Evolutionary conservation across 2,888 invertebrate genomes (phyloP).

Genomic region (Phyllotreta striolata): DNA sequence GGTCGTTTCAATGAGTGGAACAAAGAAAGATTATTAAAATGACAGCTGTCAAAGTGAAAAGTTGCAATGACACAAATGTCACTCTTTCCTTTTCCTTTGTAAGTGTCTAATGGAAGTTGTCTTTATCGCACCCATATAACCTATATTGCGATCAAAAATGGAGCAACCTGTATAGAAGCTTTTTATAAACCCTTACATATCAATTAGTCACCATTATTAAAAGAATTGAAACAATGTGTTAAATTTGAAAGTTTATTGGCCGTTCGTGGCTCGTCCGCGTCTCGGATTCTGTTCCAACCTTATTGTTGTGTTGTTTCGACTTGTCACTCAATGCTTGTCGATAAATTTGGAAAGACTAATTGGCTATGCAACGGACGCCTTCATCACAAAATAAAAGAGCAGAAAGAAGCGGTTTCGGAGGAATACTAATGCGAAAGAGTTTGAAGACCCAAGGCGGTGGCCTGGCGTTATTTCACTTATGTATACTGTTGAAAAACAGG

Average conservation of each 20-base stretch:
- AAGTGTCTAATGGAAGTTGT: too few relatives aligned
- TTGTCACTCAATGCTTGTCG: conserved; percentile 20
- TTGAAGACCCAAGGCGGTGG: conserved; percentile 44
- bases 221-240: conserved; percentile 3
- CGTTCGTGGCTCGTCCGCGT: conserved; percentile 21
- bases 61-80: too few relatives aligned
- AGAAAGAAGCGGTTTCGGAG: conserved; percentile 39
- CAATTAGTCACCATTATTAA: conserved; percentile 7
- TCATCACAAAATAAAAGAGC: conserved; percentile 56
- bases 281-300: conserved; percentile 42
- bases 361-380: conserved; percentile 48
- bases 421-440: conserved; percentile 46
- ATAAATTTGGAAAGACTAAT: conserved; percentile 52
- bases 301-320: conserved; percentile 29
- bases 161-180: too few relatives aligned
- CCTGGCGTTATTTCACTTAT: conserved; percentile 26
- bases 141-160: too few relatives aligned
- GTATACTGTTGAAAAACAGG: conserved; percentile 17
- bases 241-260: conserved; percentile 3
- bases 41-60: too few relatives aligned
- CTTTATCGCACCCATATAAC: too few relatives aligned
- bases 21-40: too few relatives aligned
- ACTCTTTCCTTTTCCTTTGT: too few relatives aligned
- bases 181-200: too few relatives aligned
- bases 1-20: too few relatives aligned